Evolutionary conservation across 2,888 invertebrate species (phyloP).

Genomic region (Monochamus alternatus): DNA sequence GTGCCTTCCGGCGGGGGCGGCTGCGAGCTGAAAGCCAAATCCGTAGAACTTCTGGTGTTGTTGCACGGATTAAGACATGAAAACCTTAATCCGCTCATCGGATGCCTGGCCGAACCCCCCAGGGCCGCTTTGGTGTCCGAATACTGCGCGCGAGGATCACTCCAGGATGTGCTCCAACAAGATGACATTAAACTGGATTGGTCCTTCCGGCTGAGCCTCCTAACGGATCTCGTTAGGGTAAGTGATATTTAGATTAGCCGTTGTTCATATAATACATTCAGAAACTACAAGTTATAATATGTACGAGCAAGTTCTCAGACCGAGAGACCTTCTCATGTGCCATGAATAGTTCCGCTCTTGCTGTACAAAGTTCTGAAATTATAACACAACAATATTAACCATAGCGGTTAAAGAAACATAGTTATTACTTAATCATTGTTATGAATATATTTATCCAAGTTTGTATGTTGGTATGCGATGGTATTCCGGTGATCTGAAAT

Average conservation of each 20-base stretch:
- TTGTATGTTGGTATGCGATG: too few species aligned
- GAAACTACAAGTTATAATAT: background rate
- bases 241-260: slow-evolving; percentile 57
- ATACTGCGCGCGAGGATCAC: slow-evolving; percentile 89
- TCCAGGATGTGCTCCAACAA: slow-evolving; percentile 90
- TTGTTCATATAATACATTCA: background rate
- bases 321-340: too few species aligned
- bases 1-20: slow-evolving; percentile 73
- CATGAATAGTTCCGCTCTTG: too few species aligned
- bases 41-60: slow-evolving; percentile 84
- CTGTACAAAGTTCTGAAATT: too few species aligned
- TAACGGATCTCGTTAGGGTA: slow-evolving; percentile 92
- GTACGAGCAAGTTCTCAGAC: too few species aligned
- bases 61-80: slow-evolving; percentile 92
- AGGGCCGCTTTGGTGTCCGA: slow-evolving; percentile 90
- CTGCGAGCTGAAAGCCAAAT: slow-evolving; percentile 84
- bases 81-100: slow-evolving; percentile 91
- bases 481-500: too few species aligned
- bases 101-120: slow-evolving; percentile 85
- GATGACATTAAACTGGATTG: slow-evolving; percentile 95
- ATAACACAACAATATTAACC: too few species aligned
- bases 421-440: background rate
- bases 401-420: too few species aligned
- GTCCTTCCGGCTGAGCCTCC: slow-evolving; percentile 93
- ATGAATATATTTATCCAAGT: too few species aligned